Evolutionary conservation across 2,888 invertebrate genomes (phyloP).

Genomic region (Podotricha telesiphe): DNA sequence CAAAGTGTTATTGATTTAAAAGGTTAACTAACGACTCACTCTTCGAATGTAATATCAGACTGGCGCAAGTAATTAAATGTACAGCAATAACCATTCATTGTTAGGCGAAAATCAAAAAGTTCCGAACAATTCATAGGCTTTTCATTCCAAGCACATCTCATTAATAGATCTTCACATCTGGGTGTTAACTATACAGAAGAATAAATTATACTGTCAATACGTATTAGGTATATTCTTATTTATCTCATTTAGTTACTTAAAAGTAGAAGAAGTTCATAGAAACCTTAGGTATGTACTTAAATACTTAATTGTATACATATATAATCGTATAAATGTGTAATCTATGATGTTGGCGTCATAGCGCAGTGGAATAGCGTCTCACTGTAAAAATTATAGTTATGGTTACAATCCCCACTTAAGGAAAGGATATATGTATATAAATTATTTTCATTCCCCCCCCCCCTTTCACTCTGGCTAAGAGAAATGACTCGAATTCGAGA

Average conservation of each 20-base stretch:
- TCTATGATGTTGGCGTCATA: too few relatives aligned
- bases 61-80: slow-evolving; percentile 82
- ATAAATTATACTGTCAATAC: background rate
- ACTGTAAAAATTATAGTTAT: too few relatives aligned
- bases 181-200: slow-evolving; percentile 68
- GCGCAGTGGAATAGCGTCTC: too few relatives aligned
- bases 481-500: too few relatives aligned
- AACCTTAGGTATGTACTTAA: too few relatives aligned
- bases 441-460: too few relatives aligned
- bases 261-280: background rate
- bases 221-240: background rate
- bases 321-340: too few relatives aligned
- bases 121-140: slow-evolving; percentile 68
- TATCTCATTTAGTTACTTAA: background rate
- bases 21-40: slow-evolving; percentile 55
- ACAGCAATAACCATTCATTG: slow-evolving; percentile 84
- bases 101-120: slow-evolving; percentile 82
- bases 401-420: too few relatives aligned
- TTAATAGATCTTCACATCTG: slow-evolving; percentile 74
- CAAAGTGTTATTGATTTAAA: background rate
- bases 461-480: too few relatives aligned
- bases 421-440: too few relatives aligned
- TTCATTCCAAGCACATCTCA: slow-evolving; percentile 80
- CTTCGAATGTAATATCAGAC: slow-evolving; percentile 65
- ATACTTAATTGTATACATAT: too few relatives aligned